phyloP scores from a whole-genome alignment of 2,113 vertebrate genomes.

The Perca schrenkii region DNA sequence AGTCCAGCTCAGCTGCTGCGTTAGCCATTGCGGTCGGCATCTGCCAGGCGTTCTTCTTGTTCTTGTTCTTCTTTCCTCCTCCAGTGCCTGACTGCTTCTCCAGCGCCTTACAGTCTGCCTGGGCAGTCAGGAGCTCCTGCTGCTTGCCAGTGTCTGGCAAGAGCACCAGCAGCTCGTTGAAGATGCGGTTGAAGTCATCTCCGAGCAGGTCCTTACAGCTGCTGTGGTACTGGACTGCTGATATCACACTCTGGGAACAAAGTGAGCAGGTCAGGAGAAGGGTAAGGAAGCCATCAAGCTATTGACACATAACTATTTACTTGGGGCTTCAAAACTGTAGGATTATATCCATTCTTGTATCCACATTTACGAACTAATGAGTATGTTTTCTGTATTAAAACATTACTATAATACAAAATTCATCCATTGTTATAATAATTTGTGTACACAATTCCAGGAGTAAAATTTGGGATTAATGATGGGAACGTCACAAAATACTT shows the following conservation, averaged over 20 bases:
- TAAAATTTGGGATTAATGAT: background rate
- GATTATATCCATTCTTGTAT: background rate
- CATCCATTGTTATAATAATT: too few relatives aligned
- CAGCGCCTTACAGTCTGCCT: constrained; percentile 85
- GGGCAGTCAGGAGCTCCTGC: constrained; percentile 95
- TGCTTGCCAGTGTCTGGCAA: constrained; percentile 94
- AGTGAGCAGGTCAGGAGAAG: background rate
- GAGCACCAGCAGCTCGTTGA: constrained; percentile 94
- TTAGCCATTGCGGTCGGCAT: constrained; percentile 59
- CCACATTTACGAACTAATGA: background rate
- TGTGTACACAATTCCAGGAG: too few relatives aligned
- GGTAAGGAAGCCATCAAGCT: background rate
- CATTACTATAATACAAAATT: too few relatives aligned
- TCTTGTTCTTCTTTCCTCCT: constrained; percentile 88
- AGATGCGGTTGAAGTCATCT: constrained; percentile 92
- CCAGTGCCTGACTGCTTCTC: constrained; percentile 83
- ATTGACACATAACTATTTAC: background rate
- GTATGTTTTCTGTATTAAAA: background rate
- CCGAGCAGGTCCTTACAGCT: constrained; percentile 90
- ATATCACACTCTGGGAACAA: constrained; percentile 88
- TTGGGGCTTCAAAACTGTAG: background rate
- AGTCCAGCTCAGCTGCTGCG: constrained; percentile 87
- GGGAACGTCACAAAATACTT: background rate
- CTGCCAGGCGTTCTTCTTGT: constrained; percentile 91
- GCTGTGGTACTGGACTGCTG: constrained; percentile 92